Base-by-base conservation (phyloP, 2,888 invertebrate genomes). In the Caenorhabditis sp. region DNA sequence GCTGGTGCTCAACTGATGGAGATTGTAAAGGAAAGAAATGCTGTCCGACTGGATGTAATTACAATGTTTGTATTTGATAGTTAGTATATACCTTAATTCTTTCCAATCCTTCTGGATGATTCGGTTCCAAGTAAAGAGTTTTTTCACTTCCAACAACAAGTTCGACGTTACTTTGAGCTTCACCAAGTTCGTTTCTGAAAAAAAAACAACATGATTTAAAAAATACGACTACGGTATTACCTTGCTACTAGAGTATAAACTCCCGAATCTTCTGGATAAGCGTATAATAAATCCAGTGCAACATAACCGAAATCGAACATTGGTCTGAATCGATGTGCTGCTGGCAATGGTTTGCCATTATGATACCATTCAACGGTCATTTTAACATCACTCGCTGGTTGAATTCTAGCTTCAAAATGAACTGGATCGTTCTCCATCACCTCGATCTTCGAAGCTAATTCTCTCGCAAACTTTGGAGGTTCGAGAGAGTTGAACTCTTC, bases 221-320 rank as follows among this genome's bases (percentile, higher is more conserved):
- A n/a, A n/a, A n/a, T n/a, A n/a, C n/a, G n/a, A n/a, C n/a, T n/a
- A n/a, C n/a, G n/a, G n/a, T n/a, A n/a, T 43, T 14, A 43, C 43
- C 43, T 61, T 0, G 74, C 74, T 8, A 79, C 75, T 26, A 81
- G 95, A 3, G 95, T 96, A 89, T 97, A 99, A 24, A 93, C 91
- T 58, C 94, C 96, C 49, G 94, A 93, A 89, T 99, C 97, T 90
- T 97, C 97, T 64, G 95, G 94, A 88, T 96, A 96, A 65, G 95
- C 91, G 88, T 96, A 96, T 79, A 96, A 92, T 77, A 99, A 94
- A 87, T 97, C 97, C 76, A 99, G 91, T 19, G 97, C 96, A 24
- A 97, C 97, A 88, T 96, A 97, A 51, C 97, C 97, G 89, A 99
- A 97, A 89, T 99, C 97, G 88, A 96, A 95, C 88, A 95, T 95